A percentile compares a stretch with the other conserved stretches of the same genome.
Conservation (phyloP, 2,797 vertebrate species). For the Oreortyx pictus region DNA sequence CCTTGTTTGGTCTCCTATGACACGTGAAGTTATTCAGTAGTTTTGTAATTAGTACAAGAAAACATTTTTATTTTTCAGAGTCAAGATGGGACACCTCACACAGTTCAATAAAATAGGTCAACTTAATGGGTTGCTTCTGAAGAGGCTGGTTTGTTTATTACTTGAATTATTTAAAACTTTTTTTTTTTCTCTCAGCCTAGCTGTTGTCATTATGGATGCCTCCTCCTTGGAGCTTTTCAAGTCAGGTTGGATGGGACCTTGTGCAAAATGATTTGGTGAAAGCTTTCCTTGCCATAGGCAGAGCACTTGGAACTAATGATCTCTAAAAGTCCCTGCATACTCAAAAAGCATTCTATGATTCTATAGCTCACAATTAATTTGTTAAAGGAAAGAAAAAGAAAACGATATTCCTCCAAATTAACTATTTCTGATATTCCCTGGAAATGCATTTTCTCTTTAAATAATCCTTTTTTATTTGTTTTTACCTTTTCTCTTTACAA, state of each 20-base stretch:
- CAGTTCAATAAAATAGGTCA: not conserved
- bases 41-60: not conserved
- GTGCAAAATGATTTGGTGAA: not conserved
- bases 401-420: not conserved
- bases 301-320: too few species aligned
- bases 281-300: too few species aligned
- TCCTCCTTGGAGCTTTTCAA: not conserved
- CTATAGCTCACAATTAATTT: not conserved
- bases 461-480: not conserved
- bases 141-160: not conserved
- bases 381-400: not conserved
- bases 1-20: not conserved
- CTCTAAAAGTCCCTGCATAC: too few species aligned
- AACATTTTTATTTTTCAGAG: not conserved
- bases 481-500: not conserved
- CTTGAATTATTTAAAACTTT: not conserved
- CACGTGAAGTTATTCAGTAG: not conserved
- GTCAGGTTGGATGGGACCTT: not conserved
- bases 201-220: not conserved
- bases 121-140: not conserved
- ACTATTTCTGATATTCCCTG: not conserved
- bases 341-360: not conserved
- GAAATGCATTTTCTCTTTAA: constrained; percentile 9
- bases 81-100: not conserved
- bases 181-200: accelerated